Conservation (phyloP, 2,888 invertebrate genomes). For the Cetonia aurata region DNA sequence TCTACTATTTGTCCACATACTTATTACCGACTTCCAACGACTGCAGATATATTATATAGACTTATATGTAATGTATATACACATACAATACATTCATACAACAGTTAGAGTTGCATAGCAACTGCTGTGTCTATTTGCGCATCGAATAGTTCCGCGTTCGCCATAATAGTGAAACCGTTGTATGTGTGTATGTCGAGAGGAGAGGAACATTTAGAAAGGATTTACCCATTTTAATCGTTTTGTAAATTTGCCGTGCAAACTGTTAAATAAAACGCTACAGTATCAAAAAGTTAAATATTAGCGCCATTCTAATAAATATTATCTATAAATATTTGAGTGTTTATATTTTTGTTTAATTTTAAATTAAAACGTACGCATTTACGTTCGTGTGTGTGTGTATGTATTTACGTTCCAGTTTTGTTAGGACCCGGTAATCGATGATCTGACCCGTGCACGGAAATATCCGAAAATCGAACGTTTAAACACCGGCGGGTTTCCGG, state of each 20-base stretch:
- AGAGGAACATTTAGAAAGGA: constrained; percentile 37
- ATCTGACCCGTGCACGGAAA: not conserved
- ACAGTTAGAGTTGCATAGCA: no score
- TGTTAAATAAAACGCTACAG: constrained; percentile 52
- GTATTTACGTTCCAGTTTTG: constrained; percentile 18
- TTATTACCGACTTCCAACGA: constrained; percentile 37
- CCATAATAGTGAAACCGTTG: no score
- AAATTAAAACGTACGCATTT: constrained; percentile 40
- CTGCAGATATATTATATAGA: constrained; percentile 40
- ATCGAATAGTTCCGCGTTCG: no score
- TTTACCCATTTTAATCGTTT: constrained; percentile 57
- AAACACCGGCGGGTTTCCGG: constrained; percentile 30
- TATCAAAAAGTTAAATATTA: constrained; percentile 57
- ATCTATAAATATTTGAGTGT: constrained; percentile 61
- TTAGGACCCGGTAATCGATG: not conserved
- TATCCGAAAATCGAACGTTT: constrained; percentile 20
- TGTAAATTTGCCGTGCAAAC: constrained; percentile 59
- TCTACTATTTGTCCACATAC: constrained; percentile 51
- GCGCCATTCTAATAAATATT: constrained; percentile 53
- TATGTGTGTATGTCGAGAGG: not conserved
- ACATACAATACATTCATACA: no score
- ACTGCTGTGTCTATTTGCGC: constrained; percentile 43
- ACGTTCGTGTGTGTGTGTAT: not conserved
- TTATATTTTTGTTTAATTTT: constrained; percentile 48
- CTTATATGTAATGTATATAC: no score